Percentiles rank a stretch among this genome's conserved stretches.
Evolutionary conservation across 2,797 vertebrate genomes (phyloP).

Genomic region (Argya squamiceps): DNA sequence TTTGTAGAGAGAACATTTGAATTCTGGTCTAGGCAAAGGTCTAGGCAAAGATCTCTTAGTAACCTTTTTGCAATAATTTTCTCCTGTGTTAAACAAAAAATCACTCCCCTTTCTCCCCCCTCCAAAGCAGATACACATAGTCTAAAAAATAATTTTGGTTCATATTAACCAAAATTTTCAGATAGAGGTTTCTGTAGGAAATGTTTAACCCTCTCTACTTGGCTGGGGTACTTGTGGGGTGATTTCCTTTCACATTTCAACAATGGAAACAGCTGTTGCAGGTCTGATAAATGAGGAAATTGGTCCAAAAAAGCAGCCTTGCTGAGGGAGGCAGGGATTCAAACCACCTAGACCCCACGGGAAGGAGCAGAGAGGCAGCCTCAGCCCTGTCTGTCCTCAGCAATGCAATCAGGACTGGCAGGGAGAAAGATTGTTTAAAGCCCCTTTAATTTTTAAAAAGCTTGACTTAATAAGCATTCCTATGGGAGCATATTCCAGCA

Average conservation of each 20-base stretch:
- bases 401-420: neutral
- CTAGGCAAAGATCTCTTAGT: neutral
- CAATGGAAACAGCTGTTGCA: neutral
- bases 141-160: neutral
- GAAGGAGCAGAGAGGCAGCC: neutral
- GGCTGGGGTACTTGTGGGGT: neutral
- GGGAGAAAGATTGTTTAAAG: neutral
- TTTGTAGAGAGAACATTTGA: neutral
- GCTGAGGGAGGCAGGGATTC: neutral
- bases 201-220: neutral
- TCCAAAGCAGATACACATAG: neutral
- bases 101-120: rapidly evolving
- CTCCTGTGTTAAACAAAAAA: neutral
- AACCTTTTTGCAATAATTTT: neutral
- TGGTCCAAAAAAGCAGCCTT: neutral
- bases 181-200: neutral
- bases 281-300: neutral
- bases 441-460: neutral
- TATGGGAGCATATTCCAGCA: neutral
- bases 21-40: neutral
- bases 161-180: neutral
- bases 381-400: neutral
- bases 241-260: neutral
- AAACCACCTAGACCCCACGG: neutral
- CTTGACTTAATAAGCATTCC: neutral